These are phyloP conservation scores for Herpetotheres cachinnans DNA, from an alignment of 2,113 vertebrate genomes.

Conservation along the genomic window DNA sequence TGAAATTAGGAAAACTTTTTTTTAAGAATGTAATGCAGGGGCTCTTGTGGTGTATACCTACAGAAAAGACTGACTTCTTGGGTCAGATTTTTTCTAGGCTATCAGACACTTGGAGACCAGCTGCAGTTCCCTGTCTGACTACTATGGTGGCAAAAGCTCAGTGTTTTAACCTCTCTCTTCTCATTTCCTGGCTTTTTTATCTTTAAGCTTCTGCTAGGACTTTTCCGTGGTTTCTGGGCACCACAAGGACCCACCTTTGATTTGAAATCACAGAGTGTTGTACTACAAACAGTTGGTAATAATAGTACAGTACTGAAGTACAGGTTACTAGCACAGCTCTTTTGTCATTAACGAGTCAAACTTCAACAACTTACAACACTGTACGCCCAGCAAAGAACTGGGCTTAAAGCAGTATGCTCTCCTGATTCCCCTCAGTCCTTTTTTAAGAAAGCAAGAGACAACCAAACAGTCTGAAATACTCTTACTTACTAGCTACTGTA, in stretches of 20 bases:
- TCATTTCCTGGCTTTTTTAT: neutral
- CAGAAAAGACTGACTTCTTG: neutral
- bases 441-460: neutral
- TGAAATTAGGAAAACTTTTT: neutral
- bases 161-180: neutral
- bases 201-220: neutral
- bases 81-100: neutral
- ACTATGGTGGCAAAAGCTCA: neutral
- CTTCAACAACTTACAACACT: neutral
- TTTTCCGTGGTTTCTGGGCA: neutral
- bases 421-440: neutral
- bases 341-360: neutral
- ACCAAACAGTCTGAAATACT: neutral
- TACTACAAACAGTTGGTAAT: neutral
- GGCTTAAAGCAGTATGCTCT: neutral
- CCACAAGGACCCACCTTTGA: neutral
- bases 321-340: neutral
- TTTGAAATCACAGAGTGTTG: neutral
- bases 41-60: neutral
- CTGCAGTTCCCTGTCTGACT: neutral
- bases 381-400: neutral
- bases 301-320: neutral
- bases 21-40: neutral
- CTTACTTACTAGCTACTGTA: neutral
- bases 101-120: neutral